Evolutionary conservation across 2,888 invertebrate genomes (phyloP), one percentile per base, ranked within the genome.

Genomic region (Lithophane ornitopus): DNA sequence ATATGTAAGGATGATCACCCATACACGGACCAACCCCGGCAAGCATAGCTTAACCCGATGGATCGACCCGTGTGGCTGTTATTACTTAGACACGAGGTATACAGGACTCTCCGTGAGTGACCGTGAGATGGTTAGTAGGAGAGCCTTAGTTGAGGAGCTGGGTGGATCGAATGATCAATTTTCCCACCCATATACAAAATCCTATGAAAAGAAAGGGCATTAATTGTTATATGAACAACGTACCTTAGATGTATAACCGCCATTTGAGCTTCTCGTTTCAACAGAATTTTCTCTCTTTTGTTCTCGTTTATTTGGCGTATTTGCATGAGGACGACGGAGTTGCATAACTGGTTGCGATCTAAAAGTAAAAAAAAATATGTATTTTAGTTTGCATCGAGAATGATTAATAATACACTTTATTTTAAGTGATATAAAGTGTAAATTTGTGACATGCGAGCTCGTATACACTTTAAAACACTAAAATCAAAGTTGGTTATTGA

Each of bases 291-390:
- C 71, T 61, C 76, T 63, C 1, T 66, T 73, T 12, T 22, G 75
- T n/a, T 87, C 82, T 0, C 76, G 82, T 22, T 54, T 63, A 19
- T 49, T 65, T 9, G 69, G 26, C 0, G 39, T 65, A 34, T 52
- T 76, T 0, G 85, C 82, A 59, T 89, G 88, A 2, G 94, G 94
- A 0, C 89, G 91, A 6, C 94, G 93, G 0, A 94, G 86, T 0
- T 92, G 91, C 3, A 89, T 82, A 2, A 86, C 73, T 1, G 88
- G 81, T 0, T 86, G 87, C 0, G 85, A 6, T 1, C 90, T 92
- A 70, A 28, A 61, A 49, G 19, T 6, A 59, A 44, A 12, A 44
- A 28, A 73, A 58, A 26, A 4, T 34, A 26, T 0, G 14, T 16
- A 58, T 28, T 58, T 8, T 28, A 28, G 12, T 46, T 65, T 46